Conservation (phyloP, 2,888 invertebrate species). For the Catocala nupta region DNA sequence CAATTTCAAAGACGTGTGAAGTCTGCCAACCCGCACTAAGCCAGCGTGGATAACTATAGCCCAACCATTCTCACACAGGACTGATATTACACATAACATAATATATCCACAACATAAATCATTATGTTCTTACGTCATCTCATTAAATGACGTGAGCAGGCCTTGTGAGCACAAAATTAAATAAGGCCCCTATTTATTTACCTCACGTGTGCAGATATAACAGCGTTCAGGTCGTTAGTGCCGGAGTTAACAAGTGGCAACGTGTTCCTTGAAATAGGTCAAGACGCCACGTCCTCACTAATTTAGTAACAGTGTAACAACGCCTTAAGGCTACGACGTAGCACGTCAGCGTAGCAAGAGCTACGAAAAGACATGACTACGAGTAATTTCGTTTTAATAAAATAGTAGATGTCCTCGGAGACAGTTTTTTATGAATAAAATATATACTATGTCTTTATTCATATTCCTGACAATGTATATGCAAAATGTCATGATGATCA, state of each 20-base stretch:
- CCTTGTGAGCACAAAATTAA: constrained; percentile 44
- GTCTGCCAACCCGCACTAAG: too few relatives aligned
- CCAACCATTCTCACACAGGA: too few relatives aligned
- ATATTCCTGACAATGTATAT: too few relatives aligned
- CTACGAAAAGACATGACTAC: constrained; percentile 54
- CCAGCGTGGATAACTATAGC: too few relatives aligned
- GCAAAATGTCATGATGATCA: too few relatives aligned
- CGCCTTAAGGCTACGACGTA: constrained; percentile 68
- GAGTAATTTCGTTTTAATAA: constrained; percentile 43
- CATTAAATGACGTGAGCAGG: constrained; percentile 33
- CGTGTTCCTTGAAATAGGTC: constrained; percentile 73
- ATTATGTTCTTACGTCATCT: constrained; percentile 37
- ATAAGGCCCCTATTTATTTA: constrained; percentile 60
- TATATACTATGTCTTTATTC: too few relatives aligned
- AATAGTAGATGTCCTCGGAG: constrained; percentile 17
- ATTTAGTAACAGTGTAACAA: constrained; percentile 71
- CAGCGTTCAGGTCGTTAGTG: constrained; percentile 69
- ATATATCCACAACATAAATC: constrained; percentile 11
- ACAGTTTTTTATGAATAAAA: too few relatives aligned
- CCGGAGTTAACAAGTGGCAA: constrained; percentile 68
- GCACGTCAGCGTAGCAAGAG: constrained; percentile 54
- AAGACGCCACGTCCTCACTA: constrained; percentile 71
- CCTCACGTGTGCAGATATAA: constrained; percentile 57
- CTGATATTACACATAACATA: too few relatives aligned
- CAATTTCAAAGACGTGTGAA: too few relatives aligned